These are phyloP conservation scores for Salvelinus alpinus DNA, from an alignment of 2,113 vertebrate genomes.

Conservation along the genomic window DNA sequence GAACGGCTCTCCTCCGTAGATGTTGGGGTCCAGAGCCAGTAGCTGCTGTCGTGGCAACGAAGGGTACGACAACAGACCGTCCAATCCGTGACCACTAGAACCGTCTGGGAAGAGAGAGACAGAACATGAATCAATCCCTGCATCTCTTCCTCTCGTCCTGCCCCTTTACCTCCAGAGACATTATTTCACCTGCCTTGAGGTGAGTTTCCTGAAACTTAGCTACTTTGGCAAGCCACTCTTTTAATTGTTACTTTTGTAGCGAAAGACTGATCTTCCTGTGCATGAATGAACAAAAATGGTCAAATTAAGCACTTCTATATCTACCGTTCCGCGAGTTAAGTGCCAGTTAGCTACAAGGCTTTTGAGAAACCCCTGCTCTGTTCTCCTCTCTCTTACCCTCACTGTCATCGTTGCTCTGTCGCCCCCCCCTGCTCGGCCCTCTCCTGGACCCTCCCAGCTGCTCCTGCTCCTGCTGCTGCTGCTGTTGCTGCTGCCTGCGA, in stretches of 20 bases:
- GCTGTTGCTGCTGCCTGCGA: constrained; percentile 85
- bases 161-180: not conserved
- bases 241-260: not conserved
- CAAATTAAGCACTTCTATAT: no score
- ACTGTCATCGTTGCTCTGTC: constrained; percentile 85
- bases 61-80: constrained; percentile 82
- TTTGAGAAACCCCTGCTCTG: not conserved
- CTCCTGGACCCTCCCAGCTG: constrained; percentile 76
- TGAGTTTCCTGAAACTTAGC: not conserved
- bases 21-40: constrained; percentile 81
- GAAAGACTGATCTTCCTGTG: no score
- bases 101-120: constrained; percentile 68
- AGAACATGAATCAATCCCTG: not conserved
- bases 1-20: constrained; percentile 82
- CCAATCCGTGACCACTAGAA: constrained; percentile 81
- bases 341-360: no score
- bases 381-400: constrained; percentile 75
- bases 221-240: not conserved
- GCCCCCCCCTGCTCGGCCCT: constrained; percentile 76
- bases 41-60: constrained; percentile 82
- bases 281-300: no score
- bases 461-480: constrained; percentile 86
- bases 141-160: not conserved
- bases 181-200: not conserved
- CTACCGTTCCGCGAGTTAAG: no score